Percentiles rank a stretch among this genome's conserved stretches.
These are phyloP conservation scores for Tachina grossa DNA, from an alignment of 2,888 invertebrate genomes.

Conservation along the genomic window DNA sequence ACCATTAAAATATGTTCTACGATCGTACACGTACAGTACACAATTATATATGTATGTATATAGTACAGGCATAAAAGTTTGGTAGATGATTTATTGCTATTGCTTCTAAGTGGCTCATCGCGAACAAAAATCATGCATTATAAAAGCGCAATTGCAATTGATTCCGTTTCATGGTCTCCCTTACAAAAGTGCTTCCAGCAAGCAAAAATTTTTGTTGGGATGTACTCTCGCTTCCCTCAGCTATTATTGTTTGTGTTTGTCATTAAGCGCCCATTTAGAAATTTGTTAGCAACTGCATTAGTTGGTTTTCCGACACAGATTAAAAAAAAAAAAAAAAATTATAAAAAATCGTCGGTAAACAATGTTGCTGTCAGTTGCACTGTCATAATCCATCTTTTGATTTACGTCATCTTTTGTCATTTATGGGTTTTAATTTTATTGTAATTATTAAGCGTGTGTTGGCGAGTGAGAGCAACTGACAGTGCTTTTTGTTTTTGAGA, in stretches of 20 bases:
- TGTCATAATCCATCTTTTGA: conserved; percentile 57
- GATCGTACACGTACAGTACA: no score
- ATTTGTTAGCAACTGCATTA: conserved; percentile 49
- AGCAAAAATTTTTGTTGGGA: no score
- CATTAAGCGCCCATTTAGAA: conserved; percentile 65
- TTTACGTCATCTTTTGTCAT: conserved; percentile 56
- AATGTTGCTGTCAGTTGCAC: conserved; percentile 52
- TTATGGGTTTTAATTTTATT: conserved; percentile 18
- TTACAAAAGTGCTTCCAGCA: no score
- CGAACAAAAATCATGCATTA: no score
- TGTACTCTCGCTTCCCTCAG: not conserved
- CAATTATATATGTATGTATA: no score
- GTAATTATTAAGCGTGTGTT: conserved; percentile 1
- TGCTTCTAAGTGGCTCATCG: no score
- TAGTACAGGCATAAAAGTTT: no score
- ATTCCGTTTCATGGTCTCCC: no score
- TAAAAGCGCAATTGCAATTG: no score
- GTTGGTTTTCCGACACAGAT: conserved; percentile 23
- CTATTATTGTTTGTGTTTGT: conserved; percentile 46
- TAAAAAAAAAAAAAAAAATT: not conserved
- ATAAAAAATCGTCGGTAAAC: conserved; percentile 7
- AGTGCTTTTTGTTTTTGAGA: not conserved
- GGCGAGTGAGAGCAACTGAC: conserved; percentile 15
- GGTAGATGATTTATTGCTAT: no score
- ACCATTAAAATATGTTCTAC: no score